phyloP scores from a whole-genome alignment of 2,888 invertebrate species.

The Atrina japonica region DNA sequence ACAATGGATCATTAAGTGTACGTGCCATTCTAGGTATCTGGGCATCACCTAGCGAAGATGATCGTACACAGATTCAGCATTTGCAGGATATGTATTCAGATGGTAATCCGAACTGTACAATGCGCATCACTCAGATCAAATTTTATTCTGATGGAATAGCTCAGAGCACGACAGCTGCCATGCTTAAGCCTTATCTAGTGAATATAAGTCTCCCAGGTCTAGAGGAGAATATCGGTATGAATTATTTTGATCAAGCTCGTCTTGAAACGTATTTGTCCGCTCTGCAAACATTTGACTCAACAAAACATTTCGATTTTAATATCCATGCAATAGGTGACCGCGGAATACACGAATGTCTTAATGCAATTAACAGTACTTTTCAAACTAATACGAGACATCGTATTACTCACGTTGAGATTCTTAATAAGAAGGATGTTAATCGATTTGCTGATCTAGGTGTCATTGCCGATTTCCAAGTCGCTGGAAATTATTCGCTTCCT shows the following conservation, averaged over 20 bases:
- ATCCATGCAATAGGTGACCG: slow-evolving; percentile 50
- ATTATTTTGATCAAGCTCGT: slow-evolving; percentile 38
- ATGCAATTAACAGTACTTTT: slow-evolving; percentile 34
- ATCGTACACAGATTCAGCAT: slow-evolving; percentile 30
- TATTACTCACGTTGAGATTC: slow-evolving; percentile 42
- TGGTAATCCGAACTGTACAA: slow-evolving; percentile 11
- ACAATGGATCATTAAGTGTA: slow-evolving; percentile 28
- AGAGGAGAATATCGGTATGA: slow-evolving; percentile 42
- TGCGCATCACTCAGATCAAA: slow-evolving; percentile 43
- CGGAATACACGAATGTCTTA: slow-evolving; percentile 39
- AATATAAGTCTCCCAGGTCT: slow-evolving; percentile 36
- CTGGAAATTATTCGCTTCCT: slow-evolving; percentile 37
- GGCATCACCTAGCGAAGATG: slow-evolving; percentile 41
- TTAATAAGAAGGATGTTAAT: slow-evolving; percentile 22
- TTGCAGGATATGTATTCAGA: slow-evolving; percentile 37
- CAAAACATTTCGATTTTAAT: slow-evolving; percentile 44
- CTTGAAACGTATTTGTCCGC: slow-evolving; percentile 33
- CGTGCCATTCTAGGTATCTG: slow-evolving; percentile 42
- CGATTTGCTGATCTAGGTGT: slow-evolving; percentile 39
- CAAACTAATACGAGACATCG: slow-evolving; percentile 29
- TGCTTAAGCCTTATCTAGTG: slow-evolving; percentile 33
- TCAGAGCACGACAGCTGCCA: slow-evolving; percentile 44
- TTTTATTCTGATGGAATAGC: slow-evolving; percentile 46
- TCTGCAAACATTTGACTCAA: slow-evolving; percentile 36
- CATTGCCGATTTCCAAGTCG: slow-evolving; percentile 51